A percentile compares a stretch with the other conserved stretches of the same genome.
These are phyloP conservation scores for Baronia brevicornis DNA, from an alignment of 2,888 invertebrate genomes.

Conservation along the genomic window DNA sequence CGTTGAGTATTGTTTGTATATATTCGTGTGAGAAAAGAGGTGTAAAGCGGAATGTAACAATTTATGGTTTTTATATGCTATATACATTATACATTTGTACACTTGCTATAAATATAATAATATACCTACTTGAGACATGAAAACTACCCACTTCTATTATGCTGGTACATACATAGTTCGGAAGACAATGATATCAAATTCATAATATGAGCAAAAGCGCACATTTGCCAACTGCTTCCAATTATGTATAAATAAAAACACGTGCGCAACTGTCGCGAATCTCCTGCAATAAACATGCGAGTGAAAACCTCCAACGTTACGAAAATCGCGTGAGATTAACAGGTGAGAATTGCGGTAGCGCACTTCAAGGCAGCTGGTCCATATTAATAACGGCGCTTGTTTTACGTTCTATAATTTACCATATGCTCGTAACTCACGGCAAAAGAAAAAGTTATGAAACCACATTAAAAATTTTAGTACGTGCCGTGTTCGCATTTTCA, in stretches of 20 bases:
- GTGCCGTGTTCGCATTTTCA: constrained; percentile 28
- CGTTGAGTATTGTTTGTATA: constrained; percentile 57
- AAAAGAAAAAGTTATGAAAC: constrained; percentile 19
- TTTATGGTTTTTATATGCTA: constrained; percentile 45
- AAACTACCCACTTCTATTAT: too few relatives aligned
- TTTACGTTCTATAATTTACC: constrained; percentile 25
- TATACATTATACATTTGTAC: neutral
- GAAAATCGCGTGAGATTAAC: too few relatives aligned
- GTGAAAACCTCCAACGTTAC: too few relatives aligned
- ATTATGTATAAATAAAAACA: too few relatives aligned
- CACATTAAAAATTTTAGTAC: constrained; percentile 22
- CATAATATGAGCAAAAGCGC: too few relatives aligned
- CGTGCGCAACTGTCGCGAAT: too few relatives aligned
- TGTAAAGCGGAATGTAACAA: constrained; percentile 43
- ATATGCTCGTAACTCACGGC: constrained; percentile 32
- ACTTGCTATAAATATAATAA: neutral
- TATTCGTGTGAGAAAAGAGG: constrained; percentile 64
- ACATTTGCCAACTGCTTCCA: too few relatives aligned
- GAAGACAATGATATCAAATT: too few relatives aligned
- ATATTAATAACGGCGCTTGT: constrained; percentile 20
- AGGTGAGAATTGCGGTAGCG: constrained; percentile 4
- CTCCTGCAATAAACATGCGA: too few relatives aligned
- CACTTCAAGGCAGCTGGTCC: constrained; percentile 23
- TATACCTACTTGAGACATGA: neutral
- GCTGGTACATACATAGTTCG: too few relatives aligned